A percentile compares a stretch with the other conserved stretches of the same genome.
These are phyloP conservation scores for Thecophora atra DNA, from an alignment of 2,888 invertebrate genomes.

Conservation along the genomic window DNA sequence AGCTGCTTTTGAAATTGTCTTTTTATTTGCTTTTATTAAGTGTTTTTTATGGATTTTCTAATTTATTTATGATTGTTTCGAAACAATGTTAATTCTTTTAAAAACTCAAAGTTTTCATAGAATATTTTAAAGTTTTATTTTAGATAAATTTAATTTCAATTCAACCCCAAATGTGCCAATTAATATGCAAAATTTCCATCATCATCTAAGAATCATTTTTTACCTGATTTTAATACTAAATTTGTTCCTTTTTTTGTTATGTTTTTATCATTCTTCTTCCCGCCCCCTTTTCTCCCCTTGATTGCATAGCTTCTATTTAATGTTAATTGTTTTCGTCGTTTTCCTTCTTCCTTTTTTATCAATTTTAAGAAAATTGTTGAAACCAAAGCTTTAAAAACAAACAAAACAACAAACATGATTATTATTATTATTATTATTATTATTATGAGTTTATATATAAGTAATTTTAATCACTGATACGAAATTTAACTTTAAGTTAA, in stretches of 20 bases:
- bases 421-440: conserved; percentile 32
- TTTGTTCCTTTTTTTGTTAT: conserved; percentile 11
- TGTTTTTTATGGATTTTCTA: not conserved
- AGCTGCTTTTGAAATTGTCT: not conserved
- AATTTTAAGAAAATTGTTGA: conserved; percentile 42
- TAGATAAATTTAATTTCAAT: not conserved
- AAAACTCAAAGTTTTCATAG: not conserved
- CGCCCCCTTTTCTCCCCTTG: no score
- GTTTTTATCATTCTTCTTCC: conserved; percentile 2
- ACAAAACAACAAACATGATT: conserved; percentile 34
- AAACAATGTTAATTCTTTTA: not conserved
- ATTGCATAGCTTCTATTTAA: not conserved
- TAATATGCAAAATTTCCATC: not conserved
- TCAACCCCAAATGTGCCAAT: conserved; percentile 41
- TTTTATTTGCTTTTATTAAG: not conserved
- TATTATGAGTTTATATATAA: conserved; percentile 31
- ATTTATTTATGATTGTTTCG: not conserved
- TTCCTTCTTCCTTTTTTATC: conserved; percentile 22
- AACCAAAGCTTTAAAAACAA: conserved; percentile 48
- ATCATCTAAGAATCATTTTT: not conserved
- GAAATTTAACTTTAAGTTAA: conserved; percentile 12
- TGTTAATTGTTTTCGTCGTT: conserved; percentile 4
- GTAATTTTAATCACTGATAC: not conserved
- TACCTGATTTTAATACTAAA: not conserved
- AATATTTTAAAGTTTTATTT: no score